Evolutionary conservation across 2,888 invertebrate genomes (phyloP), one percentile per base, ranked within the genome.

Genomic region (Eurytoma californica): DNA sequence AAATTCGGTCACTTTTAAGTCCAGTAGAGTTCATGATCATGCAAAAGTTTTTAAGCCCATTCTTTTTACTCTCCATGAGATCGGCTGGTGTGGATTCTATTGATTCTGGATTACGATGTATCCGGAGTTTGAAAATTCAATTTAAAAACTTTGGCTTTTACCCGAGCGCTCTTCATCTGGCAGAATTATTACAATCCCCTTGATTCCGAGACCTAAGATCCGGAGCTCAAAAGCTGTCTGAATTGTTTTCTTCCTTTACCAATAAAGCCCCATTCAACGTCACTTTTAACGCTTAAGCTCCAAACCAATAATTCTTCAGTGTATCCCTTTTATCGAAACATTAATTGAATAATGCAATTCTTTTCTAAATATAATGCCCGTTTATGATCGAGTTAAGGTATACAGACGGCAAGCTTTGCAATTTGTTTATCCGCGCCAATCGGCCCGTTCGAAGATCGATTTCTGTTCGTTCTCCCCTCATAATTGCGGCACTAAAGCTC

Each of bases 131-230:
- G 39, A 63, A 63, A 63, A 63, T 39, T 39, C 14, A 18, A 63
- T 63, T 63, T 63, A 63, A 63, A 63, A 63, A 61, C 18, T 61
- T 61, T 16, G 28, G 63, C 63, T 63, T 61, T 61, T 16, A 47
- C 12, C 16, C 28, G 12, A 61, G 28, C 58, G 20, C 58, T 58
- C 58, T n/a, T 58, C 58, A 18, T 58, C 20, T 20, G 12, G 18
- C n/a, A 58, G 58, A 58, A 58, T 58, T 58, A 58, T 58, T 58
- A 58, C 58, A 20, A 58, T 58, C 58, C 58, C 12, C 58, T 58
- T 18, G 18, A 18, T 58, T 18, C 58, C 3, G 9, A 58, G 20
- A 18, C n/a, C 16, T 20, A 58, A 20, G 16, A 18, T 9, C 58
- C 7, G 4, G 20, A 9, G 3, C 5, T 58, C 5, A 39, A 39